Conservation (phyloP, 2,888 invertebrate species). For the Apeira syringaria region DNA sequence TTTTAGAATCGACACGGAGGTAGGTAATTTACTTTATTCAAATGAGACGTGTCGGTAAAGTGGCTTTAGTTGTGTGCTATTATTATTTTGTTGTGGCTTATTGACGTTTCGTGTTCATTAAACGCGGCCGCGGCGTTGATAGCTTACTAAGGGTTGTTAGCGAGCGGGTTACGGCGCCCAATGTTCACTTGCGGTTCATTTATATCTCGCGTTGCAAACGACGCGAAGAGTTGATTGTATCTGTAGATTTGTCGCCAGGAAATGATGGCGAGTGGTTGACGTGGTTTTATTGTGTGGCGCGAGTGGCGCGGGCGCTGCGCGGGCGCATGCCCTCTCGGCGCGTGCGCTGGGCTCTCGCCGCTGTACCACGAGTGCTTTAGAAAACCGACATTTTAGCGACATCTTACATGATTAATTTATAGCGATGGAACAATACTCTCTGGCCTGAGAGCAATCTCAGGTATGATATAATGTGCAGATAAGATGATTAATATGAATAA, state of each 20-base stretch:
- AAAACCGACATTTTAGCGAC: conserved; percentile 80
- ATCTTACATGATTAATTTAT: conserved; percentile 83
- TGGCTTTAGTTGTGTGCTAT: conserved; percentile 75
- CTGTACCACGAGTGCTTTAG: conserved; percentile 47
- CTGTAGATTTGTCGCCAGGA: conserved; percentile 78
- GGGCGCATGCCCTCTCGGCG: conserved; percentile 59
- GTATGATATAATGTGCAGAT: conserved; percentile 74
- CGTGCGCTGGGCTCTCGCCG: conserved; percentile 46
- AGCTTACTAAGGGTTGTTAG: conserved; percentile 65
- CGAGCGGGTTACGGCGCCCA: conserved; percentile 36
- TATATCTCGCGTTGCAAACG: conserved; percentile 59
- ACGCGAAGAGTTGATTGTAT: conserved; percentile 72
- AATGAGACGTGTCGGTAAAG: conserved; percentile 72
- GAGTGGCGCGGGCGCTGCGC: conserved; percentile 48
- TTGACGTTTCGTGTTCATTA: conserved; percentile 77
- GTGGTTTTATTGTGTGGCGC: conserved; percentile 63
- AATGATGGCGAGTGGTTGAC: conserved; percentile 59
- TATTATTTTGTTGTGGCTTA: conserved; percentile 78
- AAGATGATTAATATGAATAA: conserved; percentile 75
- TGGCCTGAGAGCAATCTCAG: conserved; percentile 57
- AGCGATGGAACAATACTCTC: conserved; percentile 68
- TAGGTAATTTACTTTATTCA: conserved; percentile 77
- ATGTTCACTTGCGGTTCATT: conserved; percentile 59
- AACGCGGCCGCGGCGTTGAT: conserved; percentile 55
- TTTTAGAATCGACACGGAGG: conserved; percentile 59